Conservation (phyloP, 1,140 invertebrate species). For the Musca vetustissima region DNA sequence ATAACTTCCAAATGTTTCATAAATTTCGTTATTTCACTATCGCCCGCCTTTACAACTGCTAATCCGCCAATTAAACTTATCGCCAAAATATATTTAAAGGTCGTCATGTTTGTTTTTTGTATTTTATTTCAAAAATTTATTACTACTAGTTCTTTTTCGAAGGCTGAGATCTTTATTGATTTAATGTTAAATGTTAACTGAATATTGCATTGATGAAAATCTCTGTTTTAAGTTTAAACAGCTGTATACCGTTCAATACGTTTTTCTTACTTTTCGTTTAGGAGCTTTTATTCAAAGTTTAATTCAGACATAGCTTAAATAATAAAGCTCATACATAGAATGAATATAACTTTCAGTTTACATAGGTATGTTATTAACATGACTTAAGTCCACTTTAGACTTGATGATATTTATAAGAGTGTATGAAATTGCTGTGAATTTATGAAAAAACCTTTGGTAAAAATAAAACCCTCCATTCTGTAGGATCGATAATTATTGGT, state of each 20-base stretch:
- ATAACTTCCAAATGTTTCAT: conserved; percentile 42
- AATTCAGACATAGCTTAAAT: too few species aligned
- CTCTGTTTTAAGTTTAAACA: conserved; percentile 13
- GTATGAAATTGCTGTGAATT: too few species aligned
- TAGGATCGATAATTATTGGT: too few species aligned
- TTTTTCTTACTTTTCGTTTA: neutral
- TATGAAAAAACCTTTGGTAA: too few species aligned
- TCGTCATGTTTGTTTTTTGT: conserved; percentile 13
- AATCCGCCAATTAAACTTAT: neutral
- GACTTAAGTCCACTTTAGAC: too few species aligned
- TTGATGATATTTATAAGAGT: too few species aligned
- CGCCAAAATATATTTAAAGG: conserved; percentile 6
- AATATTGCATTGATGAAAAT: conserved; percentile 1
- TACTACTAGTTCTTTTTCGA: conserved; percentile 5
- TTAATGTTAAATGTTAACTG: conserved; percentile 20
- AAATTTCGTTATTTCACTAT: conserved; percentile 42
- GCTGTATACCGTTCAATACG: neutral
- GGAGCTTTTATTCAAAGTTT: neutral
- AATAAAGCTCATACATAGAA: neutral
- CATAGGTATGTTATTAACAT: too few species aligned
- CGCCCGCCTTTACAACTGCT: conserved; percentile 20
- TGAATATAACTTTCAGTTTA: too few species aligned
- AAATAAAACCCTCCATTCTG: too few species aligned
- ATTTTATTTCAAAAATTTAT: neutral
- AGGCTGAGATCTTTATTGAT: conserved; percentile 13